phyloP scores from a whole-genome alignment of 2,888 invertebrate genomes.

The Noctuana brunneofusca region DNA sequence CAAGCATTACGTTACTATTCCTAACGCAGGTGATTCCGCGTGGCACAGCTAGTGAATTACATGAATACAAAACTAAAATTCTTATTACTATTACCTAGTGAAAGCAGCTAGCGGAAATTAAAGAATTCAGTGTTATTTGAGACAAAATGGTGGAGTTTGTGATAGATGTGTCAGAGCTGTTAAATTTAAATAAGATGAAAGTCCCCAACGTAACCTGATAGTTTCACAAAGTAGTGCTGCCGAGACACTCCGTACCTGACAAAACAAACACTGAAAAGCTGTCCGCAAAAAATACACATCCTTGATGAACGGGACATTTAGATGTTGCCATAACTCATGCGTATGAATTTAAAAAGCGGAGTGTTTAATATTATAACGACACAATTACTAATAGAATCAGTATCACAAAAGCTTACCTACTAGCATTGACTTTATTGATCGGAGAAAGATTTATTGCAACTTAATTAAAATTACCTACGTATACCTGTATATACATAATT shows the following conservation, averaged over 20 bases:
- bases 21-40: too few relatives aligned
- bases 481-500: too few relatives aligned
- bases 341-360: too few relatives aligned
- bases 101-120: slow-evolving; percentile 17
- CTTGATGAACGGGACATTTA: not conserved
- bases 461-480: too few relatives aligned
- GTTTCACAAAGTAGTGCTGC: slow-evolving; percentile 50
- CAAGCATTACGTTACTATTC: too few relatives aligned
- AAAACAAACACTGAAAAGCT: slow-evolving; percentile 70
- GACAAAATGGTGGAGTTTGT: slow-evolving; percentile 38
- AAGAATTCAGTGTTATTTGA: slow-evolving; percentile 35
- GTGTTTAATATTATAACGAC: too few relatives aligned
- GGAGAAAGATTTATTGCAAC: too few relatives aligned
- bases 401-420: too few relatives aligned
- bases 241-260: slow-evolving; percentile 63
- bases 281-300: slow-evolving; percentile 49
- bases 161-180: slow-evolving; percentile 28
- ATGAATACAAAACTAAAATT: not conserved
- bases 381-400: too few relatives aligned
- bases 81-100: not conserved
- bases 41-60: too few relatives aligned
- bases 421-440: too few relatives aligned
- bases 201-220: slow-evolving; percentile 61
- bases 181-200: slow-evolving; percentile 38
- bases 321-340: not conserved